phyloP scores from a whole-genome alignment of 2,113 vertebrate species.

The Chitala chitala region DNA sequence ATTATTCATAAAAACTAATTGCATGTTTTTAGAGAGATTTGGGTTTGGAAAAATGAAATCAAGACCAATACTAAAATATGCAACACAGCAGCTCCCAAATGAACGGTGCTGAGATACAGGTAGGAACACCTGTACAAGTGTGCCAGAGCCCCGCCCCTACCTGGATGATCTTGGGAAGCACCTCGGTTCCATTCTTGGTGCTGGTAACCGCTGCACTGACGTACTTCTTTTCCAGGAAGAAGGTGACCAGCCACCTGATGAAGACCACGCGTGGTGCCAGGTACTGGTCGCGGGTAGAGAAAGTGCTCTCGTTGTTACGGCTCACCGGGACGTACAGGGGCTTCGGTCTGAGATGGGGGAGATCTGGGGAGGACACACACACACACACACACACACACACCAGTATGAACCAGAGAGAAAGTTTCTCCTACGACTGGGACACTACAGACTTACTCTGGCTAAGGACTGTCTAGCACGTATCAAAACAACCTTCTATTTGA shows the following conservation, averaged over 20 bases:
- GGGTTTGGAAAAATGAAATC: neutral
- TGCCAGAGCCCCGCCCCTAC: slow-evolving; percentile 47
- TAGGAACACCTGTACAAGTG: no score
- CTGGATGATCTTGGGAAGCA: slow-evolving; percentile 90
- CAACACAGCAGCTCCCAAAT: neutral
- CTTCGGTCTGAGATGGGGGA: slow-evolving; percentile 85
- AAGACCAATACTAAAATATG: neutral
- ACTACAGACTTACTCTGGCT: no score
- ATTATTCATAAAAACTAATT: neutral
- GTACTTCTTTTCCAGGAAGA: slow-evolving; percentile 98
- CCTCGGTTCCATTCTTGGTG: slow-evolving; percentile 84
- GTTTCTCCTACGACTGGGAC: no score
- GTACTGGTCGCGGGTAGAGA: slow-evolving; percentile 89
- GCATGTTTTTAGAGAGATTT: neutral
- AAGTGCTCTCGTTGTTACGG: slow-evolving; percentile 84
- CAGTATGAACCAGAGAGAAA: no score
- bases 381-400: no score
- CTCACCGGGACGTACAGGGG: slow-evolving; percentile 79
- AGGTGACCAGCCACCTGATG: slow-evolving; percentile 96
- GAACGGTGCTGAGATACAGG: neutral
- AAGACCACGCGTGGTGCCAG: slow-evolving; percentile 92
- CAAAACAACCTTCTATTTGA: no score
- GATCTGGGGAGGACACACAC: slow-evolving; percentile 60
- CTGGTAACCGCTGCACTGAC: slow-evolving; percentile 71
- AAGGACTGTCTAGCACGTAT: no score